Evolutionary conservation across 2,888 invertebrate species (phyloP), one percentile per base, ranked within the genome.

Genomic region (Erebia aethiops): DNA sequence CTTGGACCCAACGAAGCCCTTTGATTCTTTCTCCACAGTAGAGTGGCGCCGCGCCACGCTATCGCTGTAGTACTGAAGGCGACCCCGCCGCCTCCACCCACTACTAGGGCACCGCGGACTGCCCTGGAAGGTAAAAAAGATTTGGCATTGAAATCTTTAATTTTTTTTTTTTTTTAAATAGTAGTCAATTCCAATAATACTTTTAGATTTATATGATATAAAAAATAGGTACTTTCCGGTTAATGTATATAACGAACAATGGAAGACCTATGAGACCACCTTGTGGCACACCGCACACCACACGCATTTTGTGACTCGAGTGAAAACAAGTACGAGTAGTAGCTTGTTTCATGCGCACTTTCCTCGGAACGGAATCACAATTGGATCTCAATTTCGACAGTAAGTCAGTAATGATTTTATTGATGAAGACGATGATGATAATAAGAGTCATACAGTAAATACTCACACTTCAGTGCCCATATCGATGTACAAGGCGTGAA

Each of bases 381-480:
- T 46, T 46, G 46, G 13, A 13, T 46, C 13, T 46, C 11, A 13
- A 46, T 46, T 46, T 46, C 2, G 46, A 13, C 46, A 10, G 46
- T 46, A 46, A 46, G 2, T 46, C 8, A 21, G 0, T 26, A 1
- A 0, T 14, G 13, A 57, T 26, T 2, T 52, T 52, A 16, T 8
- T 8, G 8, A 52, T 51, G n/a, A 14, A 2, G 18, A 57, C 16
- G 10, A 16, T 4, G 10, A 16, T 9, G 60, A 41, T 43, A 11
- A 61, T 16, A 16, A 21, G 1, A 26, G 13, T 13, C 21, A 5
- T 10, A 26, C 26, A 58, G 18, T 11, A 56, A 18, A 21, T 9
- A 97, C 98, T 97, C 94, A 99, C 98, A 99, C 97, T 96, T 97
- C 97, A 78, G 97, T 96, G 82, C 96, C 96, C 79, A 97, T 96